Base-by-base conservation (phyloP, 2,113 vertebrate genomes). In the Chionodraco myersi region DNA sequence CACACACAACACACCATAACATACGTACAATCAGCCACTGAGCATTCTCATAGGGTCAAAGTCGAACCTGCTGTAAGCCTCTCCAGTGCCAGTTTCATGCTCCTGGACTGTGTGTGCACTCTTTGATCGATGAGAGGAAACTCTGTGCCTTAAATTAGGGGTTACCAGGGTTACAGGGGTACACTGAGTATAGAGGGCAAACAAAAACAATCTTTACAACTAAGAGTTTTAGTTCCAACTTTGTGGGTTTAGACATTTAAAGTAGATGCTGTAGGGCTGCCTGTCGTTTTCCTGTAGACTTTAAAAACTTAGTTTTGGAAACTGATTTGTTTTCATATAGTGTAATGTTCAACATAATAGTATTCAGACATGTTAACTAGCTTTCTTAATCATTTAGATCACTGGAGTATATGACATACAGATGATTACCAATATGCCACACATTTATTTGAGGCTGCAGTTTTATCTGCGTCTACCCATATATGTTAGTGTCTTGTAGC, bases 111-210 rank as follows among this genome's bases (percentile, higher is more conserved):
- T 79, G 65, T 61, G 77, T 23, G 3, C 66, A 87, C 73, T 58
- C 76, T 88, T 86, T 93, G 93, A 93, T 95, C 83, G 91, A 94
- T 92, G 91, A 91, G 75, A 76, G 83, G 77, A 79, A 91, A 87
- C 79, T 82, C 57, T 2, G 81, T 75, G 67, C 84, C 84, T 86
- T 91, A 93, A 94, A 94, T 91, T 91, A 86, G 90, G 80, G 93
- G 94, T 95, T 93, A 92, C 85, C 74, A 34, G 66, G 80, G 85
- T 92, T 87, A 72, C 41, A 2, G 80, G 69, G 70, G 77, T 75
- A 78, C 77, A 49, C 52, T 23, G 53, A 73, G 87, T 85, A 84
- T 82, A 81, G 66, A 90, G 44, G 44, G 81, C 75, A 89, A 92
- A 90, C 79, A 88, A 86, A 74, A 90, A 87, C 85, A 88, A 80